Conservation (phyloP, 2,888 invertebrate genomes). For the Alentia gelatinosa region DNA sequence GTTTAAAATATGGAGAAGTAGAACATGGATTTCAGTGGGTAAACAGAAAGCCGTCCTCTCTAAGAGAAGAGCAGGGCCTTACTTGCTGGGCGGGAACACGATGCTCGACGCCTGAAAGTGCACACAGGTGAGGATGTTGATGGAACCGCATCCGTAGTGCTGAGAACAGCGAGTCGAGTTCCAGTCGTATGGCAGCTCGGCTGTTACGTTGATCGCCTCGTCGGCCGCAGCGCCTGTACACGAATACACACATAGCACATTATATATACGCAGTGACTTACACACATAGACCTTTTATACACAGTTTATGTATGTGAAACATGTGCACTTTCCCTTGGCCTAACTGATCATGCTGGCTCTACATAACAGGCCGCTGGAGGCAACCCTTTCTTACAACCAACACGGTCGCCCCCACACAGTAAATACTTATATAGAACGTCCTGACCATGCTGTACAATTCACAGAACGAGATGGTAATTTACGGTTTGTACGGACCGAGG, state of each 20-base stretch:
- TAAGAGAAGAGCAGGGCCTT: too few relatives aligned
- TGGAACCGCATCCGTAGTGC: conserved; percentile 63
- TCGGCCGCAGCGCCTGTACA: conserved; percentile 67
- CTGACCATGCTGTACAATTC: too few relatives aligned
- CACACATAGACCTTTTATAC: neutral
- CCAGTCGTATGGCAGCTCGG: conserved; percentile 74
- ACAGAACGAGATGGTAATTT: too few relatives aligned
- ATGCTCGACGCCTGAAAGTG: conserved; percentile 72
- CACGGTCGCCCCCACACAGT: too few relatives aligned
- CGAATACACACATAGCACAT: neutral
- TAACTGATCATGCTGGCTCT: too few relatives aligned
- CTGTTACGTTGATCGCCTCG: conserved; percentile 72
- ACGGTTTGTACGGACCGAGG: too few relatives aligned
- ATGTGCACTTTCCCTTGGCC: too few relatives aligned
- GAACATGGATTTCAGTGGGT: too few relatives aligned
- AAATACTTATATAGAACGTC: too few relatives aligned
- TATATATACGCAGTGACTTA: neutral
- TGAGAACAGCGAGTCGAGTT: conserved; percentile 70
- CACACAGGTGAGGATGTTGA: conserved; percentile 75
- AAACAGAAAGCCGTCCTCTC: too few relatives aligned
- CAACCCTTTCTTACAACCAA: neutral
- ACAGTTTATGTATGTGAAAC: neutral
- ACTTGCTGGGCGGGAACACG: conserved; percentile 76
- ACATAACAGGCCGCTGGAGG: too few relatives aligned
- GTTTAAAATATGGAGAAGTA: too few relatives aligned